A percentile compares a stretch with the other conserved stretches of the same genome.
These are phyloP conservation scores for Coelopa pilipes DNA, from an alignment of 2,888 invertebrate species.

Conservation along the genomic window DNA sequence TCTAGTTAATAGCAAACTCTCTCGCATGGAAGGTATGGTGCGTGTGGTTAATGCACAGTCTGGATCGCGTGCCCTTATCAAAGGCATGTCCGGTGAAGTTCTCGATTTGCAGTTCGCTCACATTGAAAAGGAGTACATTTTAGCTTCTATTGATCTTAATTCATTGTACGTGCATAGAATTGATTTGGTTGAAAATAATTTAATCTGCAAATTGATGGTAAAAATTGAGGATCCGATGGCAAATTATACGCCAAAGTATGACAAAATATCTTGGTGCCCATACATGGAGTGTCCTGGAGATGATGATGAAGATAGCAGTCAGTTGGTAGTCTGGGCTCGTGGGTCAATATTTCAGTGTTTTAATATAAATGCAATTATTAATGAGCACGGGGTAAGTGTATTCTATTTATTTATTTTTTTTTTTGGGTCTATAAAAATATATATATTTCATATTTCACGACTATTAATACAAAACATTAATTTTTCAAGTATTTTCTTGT, in stretches of 20 bases:
- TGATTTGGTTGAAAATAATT: conserved; percentile 71
- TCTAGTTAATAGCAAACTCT: conserved; percentile 63
- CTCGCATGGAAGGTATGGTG: conserved; percentile 76
- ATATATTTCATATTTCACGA: background rate
- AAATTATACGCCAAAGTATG: conserved; percentile 68
- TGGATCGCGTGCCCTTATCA: conserved; percentile 82
- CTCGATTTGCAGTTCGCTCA: conserved; percentile 92
- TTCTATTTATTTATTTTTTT: background rate
- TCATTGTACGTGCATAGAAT: conserved; percentile 87
- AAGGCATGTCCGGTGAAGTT: conserved; percentile 88
- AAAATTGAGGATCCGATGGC: conserved; percentile 67
- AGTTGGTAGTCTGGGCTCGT: conserved; percentile 83
- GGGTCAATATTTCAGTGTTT: conserved; percentile 71
- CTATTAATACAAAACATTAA: too few relatives aligned
- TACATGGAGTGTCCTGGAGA: conserved; percentile 68
- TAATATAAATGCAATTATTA: conserved; percentile 59
- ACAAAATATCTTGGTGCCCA: conserved; percentile 93
- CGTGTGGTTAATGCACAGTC: conserved; percentile 77
- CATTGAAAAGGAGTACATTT: conserved; percentile 78
- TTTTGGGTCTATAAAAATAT: background rate
- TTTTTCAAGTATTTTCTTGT: too few relatives aligned
- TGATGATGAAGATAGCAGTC: conserved; percentile 76
- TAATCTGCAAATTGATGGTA: conserved; percentile 69
- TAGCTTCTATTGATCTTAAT: conserved; percentile 88
- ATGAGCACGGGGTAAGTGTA: conserved; percentile 60